phyloP scores from a whole-genome alignment of 2,797 vertebrate species.

The Tangara arthus region DNA sequence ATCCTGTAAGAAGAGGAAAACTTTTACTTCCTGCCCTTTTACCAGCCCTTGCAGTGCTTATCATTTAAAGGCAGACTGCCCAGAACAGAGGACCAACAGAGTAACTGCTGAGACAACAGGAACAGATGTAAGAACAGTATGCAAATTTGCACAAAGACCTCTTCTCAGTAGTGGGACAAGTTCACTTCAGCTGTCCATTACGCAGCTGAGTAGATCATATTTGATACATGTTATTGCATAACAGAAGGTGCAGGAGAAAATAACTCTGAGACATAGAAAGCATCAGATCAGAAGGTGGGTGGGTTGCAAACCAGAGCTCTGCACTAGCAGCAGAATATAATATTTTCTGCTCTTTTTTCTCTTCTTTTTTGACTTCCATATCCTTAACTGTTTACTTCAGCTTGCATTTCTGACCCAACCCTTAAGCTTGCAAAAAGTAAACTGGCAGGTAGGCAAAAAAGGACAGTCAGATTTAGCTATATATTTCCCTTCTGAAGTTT shows the following conservation, averaged over 20 bases:
- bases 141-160: background rate
- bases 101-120: background rate
- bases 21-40: background rate
- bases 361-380: background rate
- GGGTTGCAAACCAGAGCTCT: background rate
- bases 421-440: background rate
- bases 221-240: background rate
- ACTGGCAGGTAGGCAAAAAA: background rate
- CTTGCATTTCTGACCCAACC: background rate
- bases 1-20: background rate
- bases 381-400: background rate
- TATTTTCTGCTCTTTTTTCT: background rate
- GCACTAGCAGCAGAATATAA: background rate
- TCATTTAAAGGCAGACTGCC: background rate
- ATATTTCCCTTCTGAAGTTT: background rate
- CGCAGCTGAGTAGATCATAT: background rate
- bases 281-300: background rate
- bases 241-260: background rate
- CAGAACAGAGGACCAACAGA: background rate
- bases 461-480: background rate
- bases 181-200: background rate
- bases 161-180: background rate
- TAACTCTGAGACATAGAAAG: background rate
- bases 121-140: background rate
- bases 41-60: background rate